These are phyloP conservation scores for Stigmatopora nigra DNA, from an alignment of 2,113 vertebrate genomes.

Conservation along the genomic window DNA sequence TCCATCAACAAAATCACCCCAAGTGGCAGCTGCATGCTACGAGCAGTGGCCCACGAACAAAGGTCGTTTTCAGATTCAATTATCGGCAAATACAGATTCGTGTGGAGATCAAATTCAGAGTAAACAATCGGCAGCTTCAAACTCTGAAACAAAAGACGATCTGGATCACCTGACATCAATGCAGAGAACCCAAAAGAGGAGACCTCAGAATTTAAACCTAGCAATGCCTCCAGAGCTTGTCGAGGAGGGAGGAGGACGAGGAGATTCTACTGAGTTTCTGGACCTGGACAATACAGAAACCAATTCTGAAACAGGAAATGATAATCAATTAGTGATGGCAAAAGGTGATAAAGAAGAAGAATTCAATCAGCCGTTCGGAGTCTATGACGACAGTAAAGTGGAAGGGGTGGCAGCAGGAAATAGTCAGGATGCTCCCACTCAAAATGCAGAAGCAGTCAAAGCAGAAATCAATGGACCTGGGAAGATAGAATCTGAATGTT, in stretches of 20 bases:
- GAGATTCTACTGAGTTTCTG: slow-evolving; percentile 51
- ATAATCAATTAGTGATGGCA: slow-evolving; percentile 19
- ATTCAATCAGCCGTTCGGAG: slow-evolving; percentile 22
- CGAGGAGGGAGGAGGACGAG: slow-evolving; percentile 48
- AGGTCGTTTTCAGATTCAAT: slow-evolving; percentile 46
- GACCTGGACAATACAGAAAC: slow-evolving; percentile 47
- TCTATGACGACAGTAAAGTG: slow-evolving; percentile 34
- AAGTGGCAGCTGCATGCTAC: slow-evolving; percentile 34
- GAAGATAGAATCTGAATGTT: slow-evolving; percentile 39
- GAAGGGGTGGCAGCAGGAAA: slow-evolving; percentile 31
- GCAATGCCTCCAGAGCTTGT: slow-evolving; percentile 59
- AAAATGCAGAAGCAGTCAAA: slow-evolving; percentile 36
- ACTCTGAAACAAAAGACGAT: slow-evolving; percentile 30
- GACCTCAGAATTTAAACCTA: slow-evolving; percentile 70
- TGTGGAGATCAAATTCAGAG: slow-evolving; percentile 44
- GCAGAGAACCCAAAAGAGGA: slow-evolving; percentile 53
- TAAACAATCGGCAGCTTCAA: slow-evolving; percentile 31
- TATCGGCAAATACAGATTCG: slow-evolving; percentile 40
- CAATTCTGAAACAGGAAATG: slow-evolving; percentile 20
- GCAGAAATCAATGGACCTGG: slow-evolving; percentile 57
- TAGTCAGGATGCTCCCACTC: slow-evolving; percentile 21
- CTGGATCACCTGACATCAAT: slow-evolving; percentile 36
- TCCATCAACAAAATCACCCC: slow-evolving; percentile 39
- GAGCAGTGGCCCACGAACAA: slow-evolving; percentile 34
- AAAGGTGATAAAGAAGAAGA: slow-evolving; percentile 39